Percentiles rank a stretch among this genome's conserved stretches.
These are phyloP conservation scores for Aptenodytes forsteri DNA, from an alignment of 2,113 vertebrate genomes.

Conservation along the genomic window DNA sequence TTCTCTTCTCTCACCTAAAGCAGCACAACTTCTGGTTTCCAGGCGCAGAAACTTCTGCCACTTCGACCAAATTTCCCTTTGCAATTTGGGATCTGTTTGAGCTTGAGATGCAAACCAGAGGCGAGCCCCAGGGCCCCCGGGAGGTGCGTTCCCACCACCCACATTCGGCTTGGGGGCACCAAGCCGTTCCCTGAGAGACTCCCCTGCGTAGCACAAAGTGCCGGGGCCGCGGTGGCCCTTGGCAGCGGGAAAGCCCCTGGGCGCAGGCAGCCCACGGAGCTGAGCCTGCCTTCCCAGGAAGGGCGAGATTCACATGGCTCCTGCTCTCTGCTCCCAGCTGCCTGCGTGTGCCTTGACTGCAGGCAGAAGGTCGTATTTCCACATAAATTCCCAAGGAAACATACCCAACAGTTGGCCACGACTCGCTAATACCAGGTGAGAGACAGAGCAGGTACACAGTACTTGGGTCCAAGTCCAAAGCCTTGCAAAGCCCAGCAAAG, in stretches of 20 bases:
- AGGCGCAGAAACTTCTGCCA: neutral
- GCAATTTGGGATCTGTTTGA: neutral
- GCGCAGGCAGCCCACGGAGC: neutral
- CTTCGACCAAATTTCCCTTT: neutral
- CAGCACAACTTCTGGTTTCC: neutral
- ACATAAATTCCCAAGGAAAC: neutral
- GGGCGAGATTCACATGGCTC: neutral
- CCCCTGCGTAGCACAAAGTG: neutral
- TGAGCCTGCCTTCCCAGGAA: neutral
- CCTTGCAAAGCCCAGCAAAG: neutral
- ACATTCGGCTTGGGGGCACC: neutral
- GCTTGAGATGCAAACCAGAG: neutral
- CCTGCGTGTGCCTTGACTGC: neutral
- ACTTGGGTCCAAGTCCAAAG: neutral
- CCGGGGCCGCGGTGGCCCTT: accelerated
- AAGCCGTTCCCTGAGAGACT: neutral
- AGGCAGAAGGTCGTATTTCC: neutral
- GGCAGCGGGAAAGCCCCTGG: neutral
- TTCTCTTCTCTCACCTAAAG: neutral
- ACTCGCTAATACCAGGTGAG: neutral
- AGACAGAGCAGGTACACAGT: neutral
- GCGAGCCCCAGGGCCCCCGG: neutral
- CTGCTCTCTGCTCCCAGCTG: neutral
- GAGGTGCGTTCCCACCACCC: neutral
- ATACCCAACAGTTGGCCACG: accelerated